Evolutionary conservation across 2,797 vertebrate species (phyloP), one percentile per base, ranked within the genome.

Genomic region (Alfaro cultratus): DNA sequence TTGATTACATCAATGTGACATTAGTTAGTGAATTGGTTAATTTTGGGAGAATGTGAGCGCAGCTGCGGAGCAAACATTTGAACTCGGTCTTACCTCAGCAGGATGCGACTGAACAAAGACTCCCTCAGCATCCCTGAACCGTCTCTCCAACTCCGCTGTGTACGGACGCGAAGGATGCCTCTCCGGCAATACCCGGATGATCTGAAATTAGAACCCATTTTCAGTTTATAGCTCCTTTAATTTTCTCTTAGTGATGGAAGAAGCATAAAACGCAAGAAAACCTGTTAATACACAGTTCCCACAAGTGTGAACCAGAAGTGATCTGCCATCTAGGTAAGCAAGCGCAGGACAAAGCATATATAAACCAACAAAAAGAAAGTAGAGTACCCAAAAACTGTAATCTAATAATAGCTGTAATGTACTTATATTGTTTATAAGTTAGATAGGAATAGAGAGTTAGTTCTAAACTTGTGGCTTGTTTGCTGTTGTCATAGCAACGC

Each of bases 111-210:
- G 87, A 16, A 83, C 79, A 73, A 94, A 95, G 75, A 88, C 79
- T 5, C 87, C 88, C 78, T 94, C 89, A 0, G 88, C 87, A 9
- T 85, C 74, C 72, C 12, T 85, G 81, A 96, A 94, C 74, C 95
- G 94, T 0, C 75, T 74, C 46, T 96, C 93, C 83, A 96, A 55
- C 74, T 93, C 85, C 0, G 84, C 81, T 0, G 91, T 88, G 84
- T 96, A 96, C 8, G 85, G 83, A 36, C 87, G 87, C 0, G 96
- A 95, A 8, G 95, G 96, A 82, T 96, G 96, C 82, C 94, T 92
- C 43, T 90, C 88, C 34, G 95, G 93, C 80, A 96, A 70, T 10
- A 96, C 90, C 7, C 80, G 89, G 73, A 93, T 82, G 72, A 95
- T 91, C 94, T 95, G 84, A 64, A 87, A 91, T 31, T 5, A n/a